Conservation (phyloP, 2,888 invertebrate genomes). For the Nemurella pictetii region DNA sequence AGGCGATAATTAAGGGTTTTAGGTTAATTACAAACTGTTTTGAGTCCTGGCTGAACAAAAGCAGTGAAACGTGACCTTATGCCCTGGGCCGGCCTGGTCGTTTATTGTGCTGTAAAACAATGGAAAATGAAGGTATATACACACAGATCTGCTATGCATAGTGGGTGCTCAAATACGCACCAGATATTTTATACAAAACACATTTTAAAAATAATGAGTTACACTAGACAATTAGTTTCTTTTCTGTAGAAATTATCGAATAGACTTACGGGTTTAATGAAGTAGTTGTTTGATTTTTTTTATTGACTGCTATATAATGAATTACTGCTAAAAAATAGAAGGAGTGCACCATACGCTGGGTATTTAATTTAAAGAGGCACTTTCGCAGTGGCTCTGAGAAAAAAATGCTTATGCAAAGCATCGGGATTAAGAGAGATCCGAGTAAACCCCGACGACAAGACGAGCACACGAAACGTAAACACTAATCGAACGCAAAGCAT, state of each 20-base stretch:
- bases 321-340: no score
- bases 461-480: no score
- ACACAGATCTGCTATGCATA: not conserved
- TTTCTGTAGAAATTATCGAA: not conserved
- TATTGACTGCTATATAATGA: not conserved
- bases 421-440: no score
- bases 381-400: no score
- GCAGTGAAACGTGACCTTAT: not conserved
- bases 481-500: no score
- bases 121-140: not conserved
- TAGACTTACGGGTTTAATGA: not conserved
- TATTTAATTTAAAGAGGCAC: no score
- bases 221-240: not conserved
- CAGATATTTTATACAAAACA: not conserved
- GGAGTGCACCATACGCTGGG: no score
- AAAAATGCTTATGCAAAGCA: no score
- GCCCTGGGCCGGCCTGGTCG: not conserved
- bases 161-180: not conserved
- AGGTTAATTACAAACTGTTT: constrained; percentile 36
- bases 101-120: constrained; percentile 5
- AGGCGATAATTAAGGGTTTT: constrained; percentile 38
- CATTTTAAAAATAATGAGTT: not conserved
- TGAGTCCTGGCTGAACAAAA: not conserved
- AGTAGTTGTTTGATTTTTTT: not conserved
- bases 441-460: no score